Evolutionary conservation across 2,113 vertebrate species (phyloP).

Genomic region (Microcebus jonahi): DNA sequence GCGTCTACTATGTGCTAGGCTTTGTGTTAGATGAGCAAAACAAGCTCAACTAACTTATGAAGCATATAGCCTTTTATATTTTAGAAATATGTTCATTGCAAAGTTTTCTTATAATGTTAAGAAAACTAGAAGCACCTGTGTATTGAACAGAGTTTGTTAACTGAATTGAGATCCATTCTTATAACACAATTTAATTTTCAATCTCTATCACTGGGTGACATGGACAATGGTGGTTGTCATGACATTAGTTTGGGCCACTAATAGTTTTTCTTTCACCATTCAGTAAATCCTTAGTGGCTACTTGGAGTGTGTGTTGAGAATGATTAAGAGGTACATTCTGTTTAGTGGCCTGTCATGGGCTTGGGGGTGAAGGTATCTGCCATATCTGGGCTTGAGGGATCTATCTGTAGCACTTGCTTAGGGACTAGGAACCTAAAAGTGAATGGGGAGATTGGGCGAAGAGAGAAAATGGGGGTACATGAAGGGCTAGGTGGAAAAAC

Average conservation of each 20-base stretch:
- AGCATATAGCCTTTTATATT: neutral
- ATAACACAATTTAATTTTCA: neutral
- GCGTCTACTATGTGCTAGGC: neutral
- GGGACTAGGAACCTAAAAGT: neutral
- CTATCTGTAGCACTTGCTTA: neutral
- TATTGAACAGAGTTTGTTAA: neutral
- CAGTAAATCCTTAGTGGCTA: neutral
- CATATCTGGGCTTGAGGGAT: neutral
- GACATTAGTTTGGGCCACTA: neutral
- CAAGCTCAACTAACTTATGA: neutral
- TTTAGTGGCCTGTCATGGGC: neutral
- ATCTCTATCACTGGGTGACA: neutral
- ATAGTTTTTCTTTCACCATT: neutral
- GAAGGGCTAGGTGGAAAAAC: neutral
- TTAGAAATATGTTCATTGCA: neutral
- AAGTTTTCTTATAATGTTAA: neutral
- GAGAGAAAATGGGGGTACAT: neutral
- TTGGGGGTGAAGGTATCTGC: neutral
- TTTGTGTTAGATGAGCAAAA: neutral
- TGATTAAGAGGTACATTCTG: neutral
- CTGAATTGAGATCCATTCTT: slow-evolving; percentile 16
- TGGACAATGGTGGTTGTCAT: neutral
- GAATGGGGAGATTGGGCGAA: neutral
- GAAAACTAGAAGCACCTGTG: neutral
- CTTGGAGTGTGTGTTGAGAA: neutral